Conservation (phyloP, 2,888 invertebrate species). For the Corythucha ciliata region DNA sequence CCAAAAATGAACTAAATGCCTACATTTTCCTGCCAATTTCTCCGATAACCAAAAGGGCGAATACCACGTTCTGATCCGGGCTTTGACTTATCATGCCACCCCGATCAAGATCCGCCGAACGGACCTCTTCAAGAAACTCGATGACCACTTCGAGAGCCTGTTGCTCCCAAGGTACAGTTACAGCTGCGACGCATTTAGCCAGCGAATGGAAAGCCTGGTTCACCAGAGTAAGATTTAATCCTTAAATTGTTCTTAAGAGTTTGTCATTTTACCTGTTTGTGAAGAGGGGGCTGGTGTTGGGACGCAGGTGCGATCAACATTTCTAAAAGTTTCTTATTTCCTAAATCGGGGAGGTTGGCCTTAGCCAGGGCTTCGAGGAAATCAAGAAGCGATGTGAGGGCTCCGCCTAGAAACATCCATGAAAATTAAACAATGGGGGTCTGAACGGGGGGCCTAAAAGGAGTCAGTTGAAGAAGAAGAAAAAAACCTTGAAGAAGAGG, state of each 20-base stretch:
- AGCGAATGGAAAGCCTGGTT: slow-evolving; percentile 80
- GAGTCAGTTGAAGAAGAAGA: neutral
- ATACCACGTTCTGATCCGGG: slow-evolving; percentile 78
- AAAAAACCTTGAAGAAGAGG: slow-evolving; percentile 74
- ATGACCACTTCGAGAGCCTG: slow-evolving; percentile 60
- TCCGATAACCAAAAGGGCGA: slow-evolving; percentile 87
- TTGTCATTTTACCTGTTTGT: slow-evolving; percentile 45
- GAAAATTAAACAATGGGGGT: neutral
- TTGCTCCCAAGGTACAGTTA: slow-evolving; percentile 68
- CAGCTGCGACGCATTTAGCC: slow-evolving; percentile 91
- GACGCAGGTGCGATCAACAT: slow-evolving; percentile 65
- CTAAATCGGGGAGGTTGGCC: slow-evolving; percentile 67
- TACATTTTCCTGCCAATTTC: slow-evolving; percentile 93
- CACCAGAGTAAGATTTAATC: neutral
- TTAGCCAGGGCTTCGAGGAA: slow-evolving; percentile 86
- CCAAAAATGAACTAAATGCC: slow-evolving; percentile 42
- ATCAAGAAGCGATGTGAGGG: slow-evolving; percentile 80
- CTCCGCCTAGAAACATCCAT: slow-evolving; percentile 57
- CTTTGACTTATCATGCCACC: no score
- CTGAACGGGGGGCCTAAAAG: neutral
- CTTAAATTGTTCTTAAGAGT: neutral
- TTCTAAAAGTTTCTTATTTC: slow-evolving; percentile 69
- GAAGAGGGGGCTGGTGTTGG: slow-evolving; percentile 41
- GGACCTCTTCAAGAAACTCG: slow-evolving; percentile 61
- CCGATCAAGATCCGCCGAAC: slow-evolving; percentile 41